phyloP scores from a whole-genome alignment of 2,888 invertebrate genomes.

The Panopea generosa region DNA sequence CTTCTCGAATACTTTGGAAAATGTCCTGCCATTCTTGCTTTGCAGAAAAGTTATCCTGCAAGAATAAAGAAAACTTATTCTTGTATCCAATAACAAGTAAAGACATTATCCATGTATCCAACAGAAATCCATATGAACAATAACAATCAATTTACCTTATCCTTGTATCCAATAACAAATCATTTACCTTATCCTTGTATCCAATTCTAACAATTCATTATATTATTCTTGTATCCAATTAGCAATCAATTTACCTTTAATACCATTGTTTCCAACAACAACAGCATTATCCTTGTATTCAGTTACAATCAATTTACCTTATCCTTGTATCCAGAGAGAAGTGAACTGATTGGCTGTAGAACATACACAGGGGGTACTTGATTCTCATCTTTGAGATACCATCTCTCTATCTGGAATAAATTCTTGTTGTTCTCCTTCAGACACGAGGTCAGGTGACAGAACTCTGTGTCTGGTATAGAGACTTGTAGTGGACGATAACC shows the following conservation, averaged over 20 bases:
- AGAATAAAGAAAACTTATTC: conserved; percentile 40
- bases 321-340: conserved; percentile 64
- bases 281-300: conserved; percentile 16
- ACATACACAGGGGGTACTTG: conserved; percentile 78
- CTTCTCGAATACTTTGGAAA: conserved; percentile 46
- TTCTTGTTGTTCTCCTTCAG: conserved; percentile 67
- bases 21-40: conserved; percentile 58
- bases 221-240: conserved; percentile 63
- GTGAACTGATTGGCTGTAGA: conserved; percentile 75
- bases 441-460: conserved; percentile 66
- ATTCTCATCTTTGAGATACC: conserved; percentile 81
- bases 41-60: conserved; percentile 53
- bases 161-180: conserved; percentile 62
- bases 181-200: conserved; percentile 62
- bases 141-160: conserved; percentile 63
- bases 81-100: conserved; percentile 64
- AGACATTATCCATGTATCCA: conserved; percentile 22
- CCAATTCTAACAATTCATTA: conserved; percentile 58
- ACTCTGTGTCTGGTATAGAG: conserved; percentile 74
- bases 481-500: conserved; percentile 81
- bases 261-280: conserved; percentile 63
- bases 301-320: conserved; percentile 45
- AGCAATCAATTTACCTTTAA: conserved; percentile 65
- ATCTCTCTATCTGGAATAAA: conserved; percentile 70
- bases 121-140: no score